These are phyloP conservation scores for Nesogale talazaci DNA, from an alignment of 2,113 vertebrate species.

Conservation along the genomic window DNA sequence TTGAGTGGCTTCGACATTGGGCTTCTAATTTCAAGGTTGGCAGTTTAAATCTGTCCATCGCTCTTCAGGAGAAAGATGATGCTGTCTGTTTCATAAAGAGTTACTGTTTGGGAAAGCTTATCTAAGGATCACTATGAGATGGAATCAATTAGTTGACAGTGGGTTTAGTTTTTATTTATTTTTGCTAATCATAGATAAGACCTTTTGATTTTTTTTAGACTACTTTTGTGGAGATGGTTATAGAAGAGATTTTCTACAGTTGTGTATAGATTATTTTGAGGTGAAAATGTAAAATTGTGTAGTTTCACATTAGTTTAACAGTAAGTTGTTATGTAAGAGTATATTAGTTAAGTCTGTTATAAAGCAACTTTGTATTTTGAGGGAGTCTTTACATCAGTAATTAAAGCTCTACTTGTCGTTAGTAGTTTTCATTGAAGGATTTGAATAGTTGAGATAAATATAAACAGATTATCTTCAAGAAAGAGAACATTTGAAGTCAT, in stretches of 20 bases:
- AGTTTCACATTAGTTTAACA: constrained; percentile 37
- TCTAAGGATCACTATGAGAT: too few relatives aligned
- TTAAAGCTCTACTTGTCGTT: constrained; percentile 16
- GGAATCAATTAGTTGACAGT: too few relatives aligned
- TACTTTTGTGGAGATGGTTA: neutral
- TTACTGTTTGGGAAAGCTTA: too few relatives aligned
- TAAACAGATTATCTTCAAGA: neutral
- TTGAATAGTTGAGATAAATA: neutral
- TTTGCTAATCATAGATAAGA: neutral
- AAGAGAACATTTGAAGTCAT: neutral
- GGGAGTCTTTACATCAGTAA: neutral
- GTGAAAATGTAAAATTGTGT: constrained; percentile 33
- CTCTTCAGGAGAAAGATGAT: too few relatives aligned
- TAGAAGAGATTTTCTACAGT: neutral
- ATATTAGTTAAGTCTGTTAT: neutral
- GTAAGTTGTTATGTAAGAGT: neutral
- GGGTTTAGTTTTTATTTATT: neutral
- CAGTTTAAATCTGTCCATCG: too few relatives aligned
- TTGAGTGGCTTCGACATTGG: too few relatives aligned
- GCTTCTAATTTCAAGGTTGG: too few relatives aligned
- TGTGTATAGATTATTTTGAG: constrained; percentile 2
- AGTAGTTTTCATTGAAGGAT: neutral
- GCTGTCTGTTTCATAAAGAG: too few relatives aligned
- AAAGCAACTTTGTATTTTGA: neutral
- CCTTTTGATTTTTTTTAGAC: neutral